A percentile compares a stretch with the other conserved stretches of the same genome.
phyloP scores from a whole-genome alignment of 2,888 invertebrate genomes.

The Aelia acuminata region DNA sequence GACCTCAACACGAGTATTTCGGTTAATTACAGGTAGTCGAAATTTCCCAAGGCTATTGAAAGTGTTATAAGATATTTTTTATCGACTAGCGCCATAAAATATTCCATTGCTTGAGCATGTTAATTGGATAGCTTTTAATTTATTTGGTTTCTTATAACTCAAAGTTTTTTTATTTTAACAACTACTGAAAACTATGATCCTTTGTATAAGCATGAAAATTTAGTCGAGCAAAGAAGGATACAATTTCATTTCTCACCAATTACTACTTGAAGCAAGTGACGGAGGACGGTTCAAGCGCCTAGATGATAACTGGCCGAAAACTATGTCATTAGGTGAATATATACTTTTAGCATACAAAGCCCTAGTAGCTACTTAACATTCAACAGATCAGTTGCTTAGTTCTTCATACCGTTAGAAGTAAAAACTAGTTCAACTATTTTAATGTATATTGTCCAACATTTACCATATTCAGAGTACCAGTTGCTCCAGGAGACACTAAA shows the following conservation, averaged over 20 bases:
- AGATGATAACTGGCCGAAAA: constrained; percentile 28
- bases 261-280: neutral
- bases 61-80: neutral
- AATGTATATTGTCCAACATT: constrained; percentile 23
- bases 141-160: neutral
- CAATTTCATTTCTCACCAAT: neutral
- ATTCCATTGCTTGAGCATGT: neutral
- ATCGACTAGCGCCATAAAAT: neutral
- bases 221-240: neutral
- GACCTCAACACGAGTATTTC: no score
- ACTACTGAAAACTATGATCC: neutral
- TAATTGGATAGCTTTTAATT: neutral
- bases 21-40: no score
- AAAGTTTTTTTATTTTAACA: neutral
- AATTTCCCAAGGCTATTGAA: no score
- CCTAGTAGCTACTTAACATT: constrained; percentile 25
- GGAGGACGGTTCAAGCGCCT: neutral
- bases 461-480: neutral
- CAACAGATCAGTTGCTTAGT: constrained; percentile 28
- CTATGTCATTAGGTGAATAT: constrained; percentile 51
- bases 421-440: constrained; percentile 42
- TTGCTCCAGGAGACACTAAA: neutral
- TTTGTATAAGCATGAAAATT: neutral
- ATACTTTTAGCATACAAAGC: constrained; percentile 47
- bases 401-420: constrained; percentile 42